phyloP scores from a whole-genome alignment of 1,140 invertebrate genomes.

The Zaprionus ornatus region DNA sequence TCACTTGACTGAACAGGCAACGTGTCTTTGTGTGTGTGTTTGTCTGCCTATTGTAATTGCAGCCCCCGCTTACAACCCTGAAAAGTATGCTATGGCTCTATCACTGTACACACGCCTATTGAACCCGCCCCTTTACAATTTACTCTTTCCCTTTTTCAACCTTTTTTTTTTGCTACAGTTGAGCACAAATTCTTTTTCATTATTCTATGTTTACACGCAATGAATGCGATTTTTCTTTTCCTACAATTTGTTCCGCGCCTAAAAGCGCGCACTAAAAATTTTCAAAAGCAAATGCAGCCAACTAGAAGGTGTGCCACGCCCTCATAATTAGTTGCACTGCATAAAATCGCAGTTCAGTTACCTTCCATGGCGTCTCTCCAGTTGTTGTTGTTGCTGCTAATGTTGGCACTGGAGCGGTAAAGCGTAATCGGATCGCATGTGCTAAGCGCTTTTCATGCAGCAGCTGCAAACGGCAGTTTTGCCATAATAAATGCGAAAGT shows the following conservation, averaged over 20 bases:
- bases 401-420: slow-evolving; percentile 61
- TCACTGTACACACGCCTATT: neutral
- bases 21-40: neutral
- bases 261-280: neutral
- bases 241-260: neutral
- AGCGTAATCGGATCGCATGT: slow-evolving; percentile 78
- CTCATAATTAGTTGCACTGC: slow-evolving; percentile 58
- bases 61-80: slow-evolving; percentile 28
- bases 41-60: slow-evolving; percentile 26
- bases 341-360: slow-evolving; percentile 67
- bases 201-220: neutral
- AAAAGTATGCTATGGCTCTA: slow-evolving; percentile 22
- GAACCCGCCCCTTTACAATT: neutral
- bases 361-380: slow-evolving; percentile 30
- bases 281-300: neutral
- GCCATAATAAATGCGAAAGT: slow-evolving; percentile 38
- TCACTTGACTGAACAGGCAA: neutral
- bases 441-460: slow-evolving; percentile 55
- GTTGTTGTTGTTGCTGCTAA: neutral
- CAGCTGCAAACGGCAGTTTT: slow-evolving; percentile 11
- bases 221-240: neutral
- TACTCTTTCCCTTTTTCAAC: neutral
- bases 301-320: slow-evolving; percentile 16
- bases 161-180: neutral
- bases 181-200: neutral